Evolutionary conservation across 2,888 invertebrate species (phyloP), one percentile per base, ranked within the genome.

Genomic region (Polydrusus tereticollis): DNA sequence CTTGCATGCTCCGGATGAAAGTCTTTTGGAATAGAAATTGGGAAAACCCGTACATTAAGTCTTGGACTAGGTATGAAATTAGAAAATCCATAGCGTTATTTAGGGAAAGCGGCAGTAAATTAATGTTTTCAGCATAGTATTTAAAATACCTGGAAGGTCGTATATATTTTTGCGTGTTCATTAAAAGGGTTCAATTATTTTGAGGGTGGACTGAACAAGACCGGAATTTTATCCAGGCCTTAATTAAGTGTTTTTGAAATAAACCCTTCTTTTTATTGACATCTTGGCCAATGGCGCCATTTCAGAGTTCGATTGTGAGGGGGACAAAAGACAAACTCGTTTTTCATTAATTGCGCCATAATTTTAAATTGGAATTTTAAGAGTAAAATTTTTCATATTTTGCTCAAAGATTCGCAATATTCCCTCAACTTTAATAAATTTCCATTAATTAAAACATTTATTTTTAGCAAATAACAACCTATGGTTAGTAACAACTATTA

Each of bases 111-210:
- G 29, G 52, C 8, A 21, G 29, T 10, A 29, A 52, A 52, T 52
- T 52, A 52, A 29, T 29, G 29, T 52, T 52, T 23, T 52, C 52
- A 29, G 29, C 52, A 52, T 23, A 26, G 29, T 21, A 14, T 52
- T 52, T 52, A 52, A 52, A 52, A 16, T 52, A 52, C 52, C 29
- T 52, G 29, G 7, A 23, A 52, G 52, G 26, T 14, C 29, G 29
- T 29, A 52, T 29, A 52, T 52, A 29, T 52, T 52, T 52, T 26
- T 8, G 20, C 16, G 29, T 29, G 16, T 52, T 29, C 26, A 29
- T 52, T 52, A 52, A 52, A 52, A 52, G 52, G 52, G 52, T 52
- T 52, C 14, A 16, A 29, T 21, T 52, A 52, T 8, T 29, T 29
- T 26, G 16, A 16, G 29, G 16, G 1, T 26, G 8, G 29, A 23